A percentile compares a stretch with the other conserved stretches of the same genome.
These are phyloP conservation scores for Athripsodes cinereus DNA, from an alignment of 2,888 invertebrate species.

Conservation along the genomic window DNA sequence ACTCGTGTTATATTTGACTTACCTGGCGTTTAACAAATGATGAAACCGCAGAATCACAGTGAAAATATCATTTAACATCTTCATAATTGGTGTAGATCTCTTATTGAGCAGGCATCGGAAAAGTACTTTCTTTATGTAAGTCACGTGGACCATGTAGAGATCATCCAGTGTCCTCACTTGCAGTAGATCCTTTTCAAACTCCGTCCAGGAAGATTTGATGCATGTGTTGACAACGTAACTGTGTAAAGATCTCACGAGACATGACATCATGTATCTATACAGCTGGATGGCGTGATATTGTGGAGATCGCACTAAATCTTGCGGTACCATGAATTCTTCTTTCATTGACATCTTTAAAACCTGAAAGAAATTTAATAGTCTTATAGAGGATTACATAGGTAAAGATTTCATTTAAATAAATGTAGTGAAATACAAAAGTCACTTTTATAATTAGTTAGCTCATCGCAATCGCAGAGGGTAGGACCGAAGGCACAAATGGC, in stretches of 20 bases:
- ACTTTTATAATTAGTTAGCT: no score
- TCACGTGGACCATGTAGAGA: constrained; percentile 64
- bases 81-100: constrained; percentile 61
- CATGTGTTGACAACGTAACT: constrained; percentile 74
- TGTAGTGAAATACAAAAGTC: no score
- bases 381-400: no score
- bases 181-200: constrained; percentile 62
- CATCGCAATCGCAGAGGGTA: no score
- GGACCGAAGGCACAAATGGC: no score
- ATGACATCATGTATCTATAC: constrained; percentile 68
- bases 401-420: no score
- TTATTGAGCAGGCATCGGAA: constrained; percentile 70
- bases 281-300: constrained; percentile 68
- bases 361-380: constrained; percentile 33
- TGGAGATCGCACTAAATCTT: constrained; percentile 51
- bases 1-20: no score
- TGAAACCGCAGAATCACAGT: constrained; percentile 66
- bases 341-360: constrained; percentile 57
- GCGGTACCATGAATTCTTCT: constrained; percentile 40
- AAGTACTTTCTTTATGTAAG: constrained; percentile 67
- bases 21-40: constrained; percentile 52
- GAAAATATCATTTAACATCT: constrained; percentile 65
- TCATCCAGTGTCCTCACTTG: constrained; percentile 64
- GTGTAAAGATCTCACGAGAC: constrained; percentile 68
- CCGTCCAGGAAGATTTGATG: constrained; percentile 67